Base-by-base conservation (phyloP, 2,888 invertebrate genomes). In the Polymixis flavicincta region DNA sequence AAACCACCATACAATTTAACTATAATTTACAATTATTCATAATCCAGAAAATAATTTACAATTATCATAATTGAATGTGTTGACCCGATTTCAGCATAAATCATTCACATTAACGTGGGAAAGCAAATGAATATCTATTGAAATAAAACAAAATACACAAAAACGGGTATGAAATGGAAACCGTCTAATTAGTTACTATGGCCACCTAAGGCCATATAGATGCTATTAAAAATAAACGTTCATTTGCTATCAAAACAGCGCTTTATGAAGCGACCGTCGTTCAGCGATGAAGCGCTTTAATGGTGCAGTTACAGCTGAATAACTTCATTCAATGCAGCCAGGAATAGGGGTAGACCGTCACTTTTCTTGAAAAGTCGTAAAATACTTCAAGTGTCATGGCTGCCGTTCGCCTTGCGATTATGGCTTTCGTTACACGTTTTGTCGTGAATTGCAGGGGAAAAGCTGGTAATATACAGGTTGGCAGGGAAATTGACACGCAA, bases 261-360 rank as follows among this genome's bases (percentile, higher is more conserved):
- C 60, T 74, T 60, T 68, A 57, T 57, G 57, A 57, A 71, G 57
- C 48, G 48, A 28, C 28, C 2, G 9, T 59, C 17, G 5, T 69
- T 22, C 52, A 80, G 73, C 57, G 55, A 61, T 71, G 71, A 75
- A 74, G 60, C 72, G 59, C 59, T 84, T 79, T 82, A 82, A 82
- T 76, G 72, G 75, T 71, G 75, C 71, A 71, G 77, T 84, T 75
- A 72, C 69, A 50, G 63, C 54, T 84, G 71, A 85, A 80, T 83
- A 80, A 80, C 77, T 77, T 74, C 50, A 83, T 84, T 84, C 66
- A 82, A 3, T 61, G 74, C 70, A 80, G 55, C n/a, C 57, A 45
- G 22, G 45, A 63, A 61, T 19, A 55, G 37, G 17, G 48, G 32
- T 52, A 48, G 37, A 69, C 32, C 37, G 71, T 71, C 71, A 74